Conservation (phyloP, 2,797 vertebrate species). For the Eulemur mongoz region DNA sequence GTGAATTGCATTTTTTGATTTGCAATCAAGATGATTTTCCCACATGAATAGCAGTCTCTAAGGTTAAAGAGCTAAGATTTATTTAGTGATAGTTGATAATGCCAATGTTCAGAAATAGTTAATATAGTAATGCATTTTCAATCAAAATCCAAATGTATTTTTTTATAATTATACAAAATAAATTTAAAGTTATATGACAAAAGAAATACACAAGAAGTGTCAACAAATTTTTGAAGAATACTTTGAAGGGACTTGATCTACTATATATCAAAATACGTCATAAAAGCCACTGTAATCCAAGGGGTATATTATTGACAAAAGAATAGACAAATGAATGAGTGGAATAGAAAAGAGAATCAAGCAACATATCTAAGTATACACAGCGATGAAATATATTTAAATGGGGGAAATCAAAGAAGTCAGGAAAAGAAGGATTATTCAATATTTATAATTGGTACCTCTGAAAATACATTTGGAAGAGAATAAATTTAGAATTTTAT, state of each 20-base stretch:
- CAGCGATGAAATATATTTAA: neutral
- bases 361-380: neutral
- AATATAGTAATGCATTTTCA: conserved; percentile 4
- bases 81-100: conserved; percentile 21
- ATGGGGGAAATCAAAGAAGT: neutral
- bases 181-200: neutral
- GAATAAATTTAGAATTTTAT: conserved; percentile 8
- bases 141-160: neutral
- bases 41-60: neutral
- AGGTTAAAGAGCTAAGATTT: neutral
- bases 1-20: neutral
- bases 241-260: neutral
- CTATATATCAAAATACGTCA: neutral
- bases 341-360: neutral
- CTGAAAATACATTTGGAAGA: neutral
- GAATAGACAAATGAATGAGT: neutral
- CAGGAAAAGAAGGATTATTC: neutral
- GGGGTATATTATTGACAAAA: neutral
- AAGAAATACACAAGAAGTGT: neutral
- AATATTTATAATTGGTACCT: neutral
- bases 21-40: neutral
- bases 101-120: neutral
- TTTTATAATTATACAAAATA: conserved; percentile 7
- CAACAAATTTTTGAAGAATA: neutral
- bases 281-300: neutral